Evolutionary conservation across 1,140 invertebrate genomes (phyloP), one percentile per base, ranked within the genome.

Genomic region (Lucilia sericata): DNA sequence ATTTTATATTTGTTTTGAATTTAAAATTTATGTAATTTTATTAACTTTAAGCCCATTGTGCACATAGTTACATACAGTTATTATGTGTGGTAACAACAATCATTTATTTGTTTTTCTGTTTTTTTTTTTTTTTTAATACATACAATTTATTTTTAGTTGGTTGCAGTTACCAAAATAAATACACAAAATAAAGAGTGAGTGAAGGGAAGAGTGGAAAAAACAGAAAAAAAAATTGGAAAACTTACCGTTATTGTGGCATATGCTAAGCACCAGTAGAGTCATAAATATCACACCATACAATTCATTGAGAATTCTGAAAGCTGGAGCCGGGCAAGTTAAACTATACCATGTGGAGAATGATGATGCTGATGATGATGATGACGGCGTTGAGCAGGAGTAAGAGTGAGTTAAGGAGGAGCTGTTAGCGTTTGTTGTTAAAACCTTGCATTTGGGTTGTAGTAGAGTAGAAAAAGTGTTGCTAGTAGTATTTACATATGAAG

Each of bases 241-340:
- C 65, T 70, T 70, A 70, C 65, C 65, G 65, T 70, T 70, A 70
- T 70, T 70, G 65, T 70, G 65, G 65, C 65, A 70, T 70, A 70
- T 70, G 65, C 65, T 70, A 70, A 70, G 65, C 65, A 70, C 65
- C 65, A 70, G 65, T 25, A 70, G 65, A 70, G 65, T 70, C 65
- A 70, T 70, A 70, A 70, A 70, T 70, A 70, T 70, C 21, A 70
- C n/a, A n/a, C 65, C 9, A 21, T 70, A 70, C 65, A 70, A 70
- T 70, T 70, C 65, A 70, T 70, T 60, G 55, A 60, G 17, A 60
- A 17, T 60, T 19, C 65, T 21, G 65, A 10, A 21, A 21, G 55
- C 14, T 60, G 55, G 14, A n/a, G 55, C 55, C 13, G n/a, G 60
- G 17, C n/a, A 9, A 3, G 19, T 55, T 7, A 55, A 55, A 55